phyloP scores from a whole-genome alignment of 2,797 vertebrate genomes.

The Xiphophorus birchmanni region DNA sequence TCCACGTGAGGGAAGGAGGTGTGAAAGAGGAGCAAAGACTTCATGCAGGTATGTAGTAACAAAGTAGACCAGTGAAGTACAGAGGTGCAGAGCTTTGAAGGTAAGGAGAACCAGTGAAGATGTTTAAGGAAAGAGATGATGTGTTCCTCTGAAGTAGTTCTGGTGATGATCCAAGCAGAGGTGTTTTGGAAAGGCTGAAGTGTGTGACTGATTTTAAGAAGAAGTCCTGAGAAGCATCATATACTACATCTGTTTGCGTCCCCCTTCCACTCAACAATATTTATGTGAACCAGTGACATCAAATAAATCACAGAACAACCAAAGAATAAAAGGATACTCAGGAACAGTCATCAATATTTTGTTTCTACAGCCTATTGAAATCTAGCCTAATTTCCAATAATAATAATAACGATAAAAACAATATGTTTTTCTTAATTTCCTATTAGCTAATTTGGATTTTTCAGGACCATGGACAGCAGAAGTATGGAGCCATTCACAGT shows the following conservation, averaged over 20 bases:
- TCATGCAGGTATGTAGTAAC: too few relatives aligned
- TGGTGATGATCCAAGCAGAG: too few relatives aligned
- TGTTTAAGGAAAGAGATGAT: too few relatives aligned
- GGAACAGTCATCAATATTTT: not conserved
- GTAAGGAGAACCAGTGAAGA: too few relatives aligned
- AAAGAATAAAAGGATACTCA: not conserved
- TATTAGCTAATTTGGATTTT: not conserved
- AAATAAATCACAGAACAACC: not conserved
- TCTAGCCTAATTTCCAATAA: not conserved
- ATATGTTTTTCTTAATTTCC: not conserved
- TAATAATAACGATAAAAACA: not conserved
- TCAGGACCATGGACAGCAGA: constrained; percentile 34
- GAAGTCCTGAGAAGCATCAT: not conserved
- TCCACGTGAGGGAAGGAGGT: too few relatives aligned
- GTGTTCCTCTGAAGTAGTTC: too few relatives aligned
- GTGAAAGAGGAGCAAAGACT: too few relatives aligned
- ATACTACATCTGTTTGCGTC: not conserved
- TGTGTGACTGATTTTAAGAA: too few relatives aligned
- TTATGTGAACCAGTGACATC: not conserved
- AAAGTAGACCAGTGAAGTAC: too few relatives aligned
- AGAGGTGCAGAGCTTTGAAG: too few relatives aligned
- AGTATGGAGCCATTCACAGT: not conserved
- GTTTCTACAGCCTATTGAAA: not conserved
- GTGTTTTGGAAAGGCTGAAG: too few relatives aligned
- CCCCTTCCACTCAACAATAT: not conserved